Evolutionary conservation across 1,140 invertebrate genomes (phyloP).

Genomic region (Thaumetopoea pityocampa): DNA sequence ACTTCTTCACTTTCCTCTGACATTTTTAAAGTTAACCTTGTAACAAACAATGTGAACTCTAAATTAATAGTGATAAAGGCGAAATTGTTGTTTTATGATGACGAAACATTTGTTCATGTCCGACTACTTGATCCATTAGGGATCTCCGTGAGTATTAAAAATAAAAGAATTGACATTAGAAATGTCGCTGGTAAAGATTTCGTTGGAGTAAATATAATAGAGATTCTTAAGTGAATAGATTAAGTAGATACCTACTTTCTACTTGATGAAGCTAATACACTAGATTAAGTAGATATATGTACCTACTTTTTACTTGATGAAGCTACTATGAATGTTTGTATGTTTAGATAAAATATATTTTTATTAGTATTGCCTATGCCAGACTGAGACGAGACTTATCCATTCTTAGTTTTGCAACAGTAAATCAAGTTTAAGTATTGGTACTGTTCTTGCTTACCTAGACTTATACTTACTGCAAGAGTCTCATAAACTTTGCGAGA

Average conservation of each 20-base stretch:
- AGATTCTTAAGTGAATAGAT: slow-evolving; percentile 10
- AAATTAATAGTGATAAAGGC: slow-evolving; percentile 7
- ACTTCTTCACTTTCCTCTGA: slow-evolving; percentile 53
- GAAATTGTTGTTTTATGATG: slow-evolving; percentile 1
- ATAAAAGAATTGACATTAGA: slow-evolving; percentile 32
- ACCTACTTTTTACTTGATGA: too few species aligned
- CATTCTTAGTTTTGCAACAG: too few species aligned
- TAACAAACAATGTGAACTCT: neutral
- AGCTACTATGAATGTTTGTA: too few species aligned
- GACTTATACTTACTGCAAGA: too few species aligned
- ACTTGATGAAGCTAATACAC: too few species aligned
- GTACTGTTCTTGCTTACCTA: too few species aligned
- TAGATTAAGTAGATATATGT: too few species aligned
- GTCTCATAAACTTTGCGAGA: too few species aligned
- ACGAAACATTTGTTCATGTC: slow-evolving; percentile 7
- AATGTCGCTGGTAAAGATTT: slow-evolving; percentile 26
- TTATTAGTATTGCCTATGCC: too few species aligned
- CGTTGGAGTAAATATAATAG: slow-evolving; percentile 20
- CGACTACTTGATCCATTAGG: slow-evolving; percentile 42
- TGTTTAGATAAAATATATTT: too few species aligned
- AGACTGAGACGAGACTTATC: too few species aligned
- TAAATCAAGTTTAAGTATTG: too few species aligned
- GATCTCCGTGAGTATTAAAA: slow-evolving; percentile 33
- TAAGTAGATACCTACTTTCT: slow-evolving; percentile 8
- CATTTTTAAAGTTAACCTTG: slow-evolving; percentile 20